phyloP scores from a whole-genome alignment of 2,797 vertebrate species.

The Coreius guichenoti region DNA sequence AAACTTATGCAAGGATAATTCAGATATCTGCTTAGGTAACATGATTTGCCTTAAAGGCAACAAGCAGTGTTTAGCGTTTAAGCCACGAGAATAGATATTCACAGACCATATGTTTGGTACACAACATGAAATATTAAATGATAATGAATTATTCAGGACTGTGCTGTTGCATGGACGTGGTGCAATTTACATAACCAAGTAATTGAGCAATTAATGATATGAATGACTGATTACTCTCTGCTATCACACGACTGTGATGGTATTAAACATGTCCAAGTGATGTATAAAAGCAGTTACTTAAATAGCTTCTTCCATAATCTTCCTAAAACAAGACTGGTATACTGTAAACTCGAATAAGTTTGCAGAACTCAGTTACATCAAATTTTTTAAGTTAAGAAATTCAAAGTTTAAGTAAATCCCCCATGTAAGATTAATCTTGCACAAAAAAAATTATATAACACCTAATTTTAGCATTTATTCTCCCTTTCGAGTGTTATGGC shows the following conservation, averaged over 20 bases:
- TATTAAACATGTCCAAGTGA: conserved; percentile 73
- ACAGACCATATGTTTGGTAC: conserved; percentile 47
- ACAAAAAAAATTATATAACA: too few species aligned
- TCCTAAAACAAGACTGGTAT: conserved; percentile 18
- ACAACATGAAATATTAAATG: conserved; percentile 76
- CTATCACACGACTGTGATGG: conserved; percentile 64
- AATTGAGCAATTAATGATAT: conserved; percentile 79
- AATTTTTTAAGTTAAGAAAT: too few species aligned
- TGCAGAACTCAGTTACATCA: too few species aligned
- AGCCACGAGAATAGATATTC: conserved; percentile 38
- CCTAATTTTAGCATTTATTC: too few species aligned
- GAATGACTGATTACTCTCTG: conserved; percentile 76
- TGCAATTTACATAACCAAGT: conserved; percentile 75
- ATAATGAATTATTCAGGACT: conserved; percentile 77
- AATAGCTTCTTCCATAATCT: conserved; percentile 55
- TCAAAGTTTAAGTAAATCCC: too few species aligned
- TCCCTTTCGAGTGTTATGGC: too few species aligned
- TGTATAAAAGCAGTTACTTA: conserved; percentile 70
- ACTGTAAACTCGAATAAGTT: too few species aligned
- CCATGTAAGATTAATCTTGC: too few species aligned
- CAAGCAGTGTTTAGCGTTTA: conserved; percentile 24
- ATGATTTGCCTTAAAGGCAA: conserved; percentile 46
- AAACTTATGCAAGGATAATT: conserved; percentile 42
- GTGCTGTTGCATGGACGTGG: conserved; percentile 63
- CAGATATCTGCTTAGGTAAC: conserved; percentile 23